Evolutionary conservation across 2,888 invertebrate genomes (phyloP).

Genomic region (Dasysyrphus albostriatus): DNA sequence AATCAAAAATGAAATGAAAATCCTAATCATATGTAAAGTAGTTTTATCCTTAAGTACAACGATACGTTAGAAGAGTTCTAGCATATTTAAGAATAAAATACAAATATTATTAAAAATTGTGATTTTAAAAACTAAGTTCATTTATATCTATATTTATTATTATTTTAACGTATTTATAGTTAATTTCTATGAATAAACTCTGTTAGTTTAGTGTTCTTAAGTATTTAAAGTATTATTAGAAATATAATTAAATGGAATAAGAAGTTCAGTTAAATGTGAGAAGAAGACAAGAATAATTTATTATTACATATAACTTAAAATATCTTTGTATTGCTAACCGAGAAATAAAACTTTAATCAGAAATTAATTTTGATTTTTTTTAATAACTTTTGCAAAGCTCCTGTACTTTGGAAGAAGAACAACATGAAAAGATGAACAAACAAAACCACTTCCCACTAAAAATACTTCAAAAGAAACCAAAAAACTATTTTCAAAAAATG

Average conservation of each 20-base stretch:
- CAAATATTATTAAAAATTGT: constrained; percentile 56
- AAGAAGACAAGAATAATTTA: background rate
- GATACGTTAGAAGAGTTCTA: constrained; percentile 54
- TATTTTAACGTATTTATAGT: constrained; percentile 42
- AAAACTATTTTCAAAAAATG: no score
- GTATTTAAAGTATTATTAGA: constrained; percentile 16
- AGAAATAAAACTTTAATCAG: constrained; percentile 23
- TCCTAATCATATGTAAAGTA: constrained; percentile 50
- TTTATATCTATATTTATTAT: constrained; percentile 12
- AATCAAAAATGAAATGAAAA: constrained; percentile 19
- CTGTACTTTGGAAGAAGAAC: no score
- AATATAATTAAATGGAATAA: constrained; percentile 21
- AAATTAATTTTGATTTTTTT: background rate
- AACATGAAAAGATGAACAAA: no score
- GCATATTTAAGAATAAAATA: constrained; percentile 40
- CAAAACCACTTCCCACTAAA: no score
- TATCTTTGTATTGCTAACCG: constrained; percentile 17
- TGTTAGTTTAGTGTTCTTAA: constrained; percentile 61
- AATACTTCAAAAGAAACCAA: no score
- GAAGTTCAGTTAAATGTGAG: background rate
- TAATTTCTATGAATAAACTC: constrained; percentile 43
- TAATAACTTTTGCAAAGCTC: no score
- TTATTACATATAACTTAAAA: constrained; percentile 6
- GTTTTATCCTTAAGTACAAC: constrained; percentile 60
- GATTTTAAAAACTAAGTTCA: constrained; percentile 69